Evolutionary conservation across 2,888 invertebrate species (phyloP).

Genomic region (Crocallis elinguaria): DNA sequence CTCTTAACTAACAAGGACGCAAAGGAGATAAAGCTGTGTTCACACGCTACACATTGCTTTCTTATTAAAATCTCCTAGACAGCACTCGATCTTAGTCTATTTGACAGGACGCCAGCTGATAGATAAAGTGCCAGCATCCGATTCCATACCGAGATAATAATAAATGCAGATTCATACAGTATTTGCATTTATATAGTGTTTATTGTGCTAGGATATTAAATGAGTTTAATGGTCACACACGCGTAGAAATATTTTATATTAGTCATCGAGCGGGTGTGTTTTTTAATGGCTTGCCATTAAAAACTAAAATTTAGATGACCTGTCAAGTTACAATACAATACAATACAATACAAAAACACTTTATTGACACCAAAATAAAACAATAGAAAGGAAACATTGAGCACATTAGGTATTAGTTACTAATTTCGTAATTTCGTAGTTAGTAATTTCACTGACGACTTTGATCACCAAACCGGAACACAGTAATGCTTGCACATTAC

Average conservation of each 20-base stretch:
- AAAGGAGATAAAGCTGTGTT: constrained; percentile 29
- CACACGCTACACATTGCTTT: constrained; percentile 37
- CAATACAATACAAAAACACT: too few relatives aligned
- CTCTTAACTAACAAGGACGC: not conserved
- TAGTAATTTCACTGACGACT: too few relatives aligned
- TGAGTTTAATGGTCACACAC: too few relatives aligned
- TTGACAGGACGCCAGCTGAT: constrained; percentile 43
- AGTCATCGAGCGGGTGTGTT: too few relatives aligned
- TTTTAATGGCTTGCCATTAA: not conserved
- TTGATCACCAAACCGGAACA: too few relatives aligned
- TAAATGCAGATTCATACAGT: constrained; percentile 41
- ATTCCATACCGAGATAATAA: constrained; percentile 34
- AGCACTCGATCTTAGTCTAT: constrained; percentile 53
- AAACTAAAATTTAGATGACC: not conserved
- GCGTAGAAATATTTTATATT: too few relatives aligned
- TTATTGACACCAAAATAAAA: too few relatives aligned
- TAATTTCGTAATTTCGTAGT: too few relatives aligned
- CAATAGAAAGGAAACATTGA: too few relatives aligned
- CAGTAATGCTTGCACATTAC: too few relatives aligned
- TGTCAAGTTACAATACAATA: too few relatives aligned
- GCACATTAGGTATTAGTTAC: too few relatives aligned
- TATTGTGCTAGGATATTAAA: not conserved
- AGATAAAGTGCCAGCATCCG: constrained; percentile 32
- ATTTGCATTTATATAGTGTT: constrained; percentile 16
- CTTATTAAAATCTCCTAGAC: constrained; percentile 38